Conservation (phyloP, 2,888 invertebrate genomes). For the Epinotia demarniana region DNA sequence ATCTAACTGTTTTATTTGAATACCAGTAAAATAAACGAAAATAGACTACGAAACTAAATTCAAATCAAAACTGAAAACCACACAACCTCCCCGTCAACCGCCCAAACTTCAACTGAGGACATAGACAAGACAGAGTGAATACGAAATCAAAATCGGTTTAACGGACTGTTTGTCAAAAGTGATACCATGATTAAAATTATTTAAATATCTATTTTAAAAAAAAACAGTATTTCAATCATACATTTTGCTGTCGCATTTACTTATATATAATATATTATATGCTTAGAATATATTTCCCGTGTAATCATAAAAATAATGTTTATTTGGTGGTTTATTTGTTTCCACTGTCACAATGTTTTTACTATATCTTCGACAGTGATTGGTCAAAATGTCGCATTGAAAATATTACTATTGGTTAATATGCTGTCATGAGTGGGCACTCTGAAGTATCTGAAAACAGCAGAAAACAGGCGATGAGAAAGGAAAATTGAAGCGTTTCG, state of each 20-base stretch:
- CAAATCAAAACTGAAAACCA: slow-evolving; percentile 66
- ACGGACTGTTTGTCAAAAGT: slow-evolving; percentile 13
- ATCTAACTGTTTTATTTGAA: slow-evolving; percentile 38
- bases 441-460: slow-evolving; percentile 22
- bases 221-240: background rate
- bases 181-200: background rate
- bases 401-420: slow-evolving; percentile 22
- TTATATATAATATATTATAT: background rate
- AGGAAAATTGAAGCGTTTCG: slow-evolving; percentile 57
- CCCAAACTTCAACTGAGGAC: slow-evolving; percentile 65
- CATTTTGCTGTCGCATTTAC: background rate
- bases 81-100: slow-evolving; percentile 60
- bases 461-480: slow-evolving; percentile 54
- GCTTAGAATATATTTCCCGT: no score
- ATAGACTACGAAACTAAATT: slow-evolving; percentile 57
- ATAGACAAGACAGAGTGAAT: slow-evolving; percentile 48
- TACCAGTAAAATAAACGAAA: slow-evolving; percentile 52
- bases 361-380: background rate
- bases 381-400: background rate
- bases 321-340: slow-evolving; percentile 19
- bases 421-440: slow-evolving; percentile 20
- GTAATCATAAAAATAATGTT: background rate
- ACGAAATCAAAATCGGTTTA: slow-evolving; percentile 33
- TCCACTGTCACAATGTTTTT: background rate
- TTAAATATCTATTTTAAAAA: background rate